phyloP scores from a whole-genome alignment of 2,888 invertebrate genomes.

The Trissolcus brochymenae region DNA sequence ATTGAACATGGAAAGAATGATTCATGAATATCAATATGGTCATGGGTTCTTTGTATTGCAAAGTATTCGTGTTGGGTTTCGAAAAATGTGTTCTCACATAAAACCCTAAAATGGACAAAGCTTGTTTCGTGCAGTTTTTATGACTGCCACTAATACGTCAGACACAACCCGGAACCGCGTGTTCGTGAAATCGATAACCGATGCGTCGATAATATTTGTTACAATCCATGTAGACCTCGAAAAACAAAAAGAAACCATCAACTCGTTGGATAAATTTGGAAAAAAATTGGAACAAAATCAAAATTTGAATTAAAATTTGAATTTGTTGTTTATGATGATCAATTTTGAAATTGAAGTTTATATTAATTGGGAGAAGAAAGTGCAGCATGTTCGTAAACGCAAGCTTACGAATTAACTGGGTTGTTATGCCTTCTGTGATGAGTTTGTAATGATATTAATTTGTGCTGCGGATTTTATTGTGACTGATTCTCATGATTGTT shows the following conservation, averaged over 20 bases:
- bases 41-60: no score
- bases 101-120: slow-evolving; percentile 7
- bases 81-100: background rate
- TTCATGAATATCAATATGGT: no score
- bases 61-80: no score
- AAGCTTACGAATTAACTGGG: slow-evolving; percentile 7
- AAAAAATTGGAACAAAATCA: background rate
- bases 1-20: no score
- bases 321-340: no score
- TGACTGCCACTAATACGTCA: slow-evolving; percentile 16
- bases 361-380: background rate
- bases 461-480: slow-evolving; percentile 44
- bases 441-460: slow-evolving; percentile 45
- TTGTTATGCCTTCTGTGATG: slow-evolving; percentile 19
- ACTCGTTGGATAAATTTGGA: slow-evolving; percentile 1
- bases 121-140: slow-evolving; percentile 32
- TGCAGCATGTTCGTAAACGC: background rate
- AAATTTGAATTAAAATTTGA: slow-evolving; percentile 12
- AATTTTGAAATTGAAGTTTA: no score
- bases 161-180: slow-evolving; percentile 1
- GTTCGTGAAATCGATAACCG: slow-evolving; percentile 33
- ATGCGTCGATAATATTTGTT: slow-evolving; percentile 31
- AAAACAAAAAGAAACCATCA: slow-evolving; percentile 31
- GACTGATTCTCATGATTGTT: slow-evolving; percentile 46
- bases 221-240: slow-evolving; percentile 15